Conservation (phyloP, 2,113 vertebrate species). For the Poicephalus gulielmi region DNA sequence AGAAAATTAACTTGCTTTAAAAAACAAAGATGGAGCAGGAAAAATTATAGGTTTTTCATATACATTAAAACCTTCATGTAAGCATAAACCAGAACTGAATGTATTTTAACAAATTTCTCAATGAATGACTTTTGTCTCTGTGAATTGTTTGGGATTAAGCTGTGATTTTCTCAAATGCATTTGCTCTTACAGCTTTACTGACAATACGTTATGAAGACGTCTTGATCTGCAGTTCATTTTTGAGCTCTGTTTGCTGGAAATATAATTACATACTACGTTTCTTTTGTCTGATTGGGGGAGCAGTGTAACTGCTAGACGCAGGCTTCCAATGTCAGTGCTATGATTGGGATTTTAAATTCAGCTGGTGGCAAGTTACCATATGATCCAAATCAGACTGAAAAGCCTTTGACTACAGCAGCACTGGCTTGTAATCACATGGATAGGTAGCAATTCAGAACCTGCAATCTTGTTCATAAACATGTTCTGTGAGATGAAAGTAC, state of each 20-base stretch:
- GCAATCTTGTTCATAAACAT: background rate
- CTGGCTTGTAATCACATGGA: background rate
- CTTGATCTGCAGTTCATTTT: background rate
- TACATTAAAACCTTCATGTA: background rate
- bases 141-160: constrained; percentile 11
- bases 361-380: background rate
- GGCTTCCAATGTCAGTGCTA: background rate
- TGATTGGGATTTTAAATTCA: constrained; percentile 26
- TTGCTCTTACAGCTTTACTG: background rate
- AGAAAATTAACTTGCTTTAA: constrained; percentile 19
- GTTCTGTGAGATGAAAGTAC: background rate
- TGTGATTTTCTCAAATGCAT: constrained; percentile 11
- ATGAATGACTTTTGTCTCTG: constrained; percentile 2
- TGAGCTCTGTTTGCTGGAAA: constrained; percentile 12
- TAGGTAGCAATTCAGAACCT: background rate
- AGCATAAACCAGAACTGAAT: constrained; percentile 16
- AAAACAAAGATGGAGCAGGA: background rate
- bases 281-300: background rate
- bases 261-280: background rate
- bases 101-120: constrained; percentile 14
- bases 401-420: background rate
- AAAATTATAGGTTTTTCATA: background rate
- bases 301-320: background rate
- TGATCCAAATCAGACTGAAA: constrained; percentile 11
- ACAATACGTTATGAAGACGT: background rate